Base-by-base conservation (phyloP, 2,797 vertebrate genomes). In the Lithobates sylvaticus region DNA sequence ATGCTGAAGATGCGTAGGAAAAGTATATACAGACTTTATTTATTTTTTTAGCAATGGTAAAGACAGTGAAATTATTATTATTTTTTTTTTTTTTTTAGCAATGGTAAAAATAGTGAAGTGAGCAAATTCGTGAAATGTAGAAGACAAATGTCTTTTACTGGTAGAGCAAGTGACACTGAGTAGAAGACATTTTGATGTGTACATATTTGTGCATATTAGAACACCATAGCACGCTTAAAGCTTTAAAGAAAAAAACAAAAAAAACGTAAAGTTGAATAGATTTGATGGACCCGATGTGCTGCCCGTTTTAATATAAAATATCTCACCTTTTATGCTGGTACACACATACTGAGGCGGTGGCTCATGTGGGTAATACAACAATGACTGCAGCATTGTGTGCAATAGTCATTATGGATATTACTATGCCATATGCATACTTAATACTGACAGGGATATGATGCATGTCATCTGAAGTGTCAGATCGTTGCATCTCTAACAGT, bases 331-430 rank as follows among this genome's bases (percentile, higher is more conserved):
- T 67, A 67, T 27, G n/a, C 65, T 67, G 26, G 65, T n/a, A 67
- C 65, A 67, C 10, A 10, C 65, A 67, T 67, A 67, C n/a, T 29
- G 27, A 67, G n/a, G 26, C 65, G 65, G n/a, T 67, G 65, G 26
- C 65, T 67, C n/a, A 67, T 27, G 26, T 67, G 65, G 65, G 65
- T 26, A 67, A 13, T 26, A 67, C 26, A 67, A 67, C 65, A 67
- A 67, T 67, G 65, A 67, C 65, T 67, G 65, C 65, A 67, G 65
- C 26, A 67, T 15, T 67, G 65, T 67, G n/a, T 67, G 65, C 65
- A 67, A 67, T 67, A 67, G 65, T 67, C 65, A 67, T 67, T 16
- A 73, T 73, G 71, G 10, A 21, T 39, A 72, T 72, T 73, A 44
- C 36, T 44, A 44, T 73, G 36, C 36, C 36, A 26, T 73, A 73